Evolutionary conservation across 2,888 invertebrate genomes (phyloP), one percentile per base, ranked within the genome.

Genomic region (Junonia oenone): DNA sequence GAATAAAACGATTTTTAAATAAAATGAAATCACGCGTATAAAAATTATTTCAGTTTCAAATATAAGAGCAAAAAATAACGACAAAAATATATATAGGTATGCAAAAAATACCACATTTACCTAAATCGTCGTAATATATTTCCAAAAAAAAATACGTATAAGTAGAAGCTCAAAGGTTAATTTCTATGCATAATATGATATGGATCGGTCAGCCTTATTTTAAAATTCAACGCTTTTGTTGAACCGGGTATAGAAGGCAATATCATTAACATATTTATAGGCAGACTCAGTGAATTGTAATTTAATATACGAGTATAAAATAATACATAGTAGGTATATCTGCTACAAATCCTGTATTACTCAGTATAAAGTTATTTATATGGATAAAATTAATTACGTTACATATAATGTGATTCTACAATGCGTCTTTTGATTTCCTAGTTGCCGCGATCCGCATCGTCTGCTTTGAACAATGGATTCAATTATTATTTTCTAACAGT

Each of bases 391-490:
- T 45, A 17, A 19, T 17, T 43, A 47, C n/a, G n/a, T 15, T 27
- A 19, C 1, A 45, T 22, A 45, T 19, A 26, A 13, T 27, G 8
- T 11, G 2, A 33, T 19, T 19, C 1, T 40, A 2, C 17, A 6
- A 22, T 15, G 15, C 14, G 6, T 11, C 14, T 15, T n/a, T 45
- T 51, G 43, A 48, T 56, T 35, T 48, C 26, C 27, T 35, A 8
- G 31, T 35, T 56, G 61, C 62, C 61, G 64, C 35, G 53, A 45
- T 52, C 17, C 68, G 70, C 68, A 47, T 54, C 63, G 58, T 33
- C 62, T 63, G 56, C 45, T 51, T 19, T 52, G 57, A 66, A 72
- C 71, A 74, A 72, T 70, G 38, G 53, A 54, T 51, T 58, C 31
- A 43, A 57, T 58, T 46, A 38, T n/a, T 55, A 37, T 46, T 47